A percentile compares a stretch with the other conserved stretches of the same genome.
Evolutionary conservation across 2,113 vertebrate genomes (phyloP).

Genomic region (Pterocles burchelli): DNA sequence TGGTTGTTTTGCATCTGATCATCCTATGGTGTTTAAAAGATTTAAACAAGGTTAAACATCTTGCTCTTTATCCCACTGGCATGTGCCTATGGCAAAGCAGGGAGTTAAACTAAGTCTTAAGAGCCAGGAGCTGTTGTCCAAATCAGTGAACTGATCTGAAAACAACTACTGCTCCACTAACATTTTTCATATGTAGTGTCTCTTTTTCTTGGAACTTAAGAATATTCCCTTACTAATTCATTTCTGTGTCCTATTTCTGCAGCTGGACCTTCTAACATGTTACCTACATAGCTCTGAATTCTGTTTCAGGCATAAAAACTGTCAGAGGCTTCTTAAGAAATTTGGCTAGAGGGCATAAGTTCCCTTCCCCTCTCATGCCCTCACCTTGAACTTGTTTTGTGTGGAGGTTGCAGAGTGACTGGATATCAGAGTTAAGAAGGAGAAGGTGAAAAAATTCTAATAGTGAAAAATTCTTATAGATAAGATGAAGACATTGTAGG

Average conservation of each 20-base stretch:
- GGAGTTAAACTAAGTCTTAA: not conserved
- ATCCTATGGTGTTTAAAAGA: not conserved
- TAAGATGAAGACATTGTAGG: not conserved
- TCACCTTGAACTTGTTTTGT: not conserved
- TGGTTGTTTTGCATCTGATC: not conserved
- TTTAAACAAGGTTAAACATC: not conserved
- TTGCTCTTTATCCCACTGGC: not conserved
- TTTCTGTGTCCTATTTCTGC: not conserved
- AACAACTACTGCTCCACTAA: not conserved
- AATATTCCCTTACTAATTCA: not conserved
- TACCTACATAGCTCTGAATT: not conserved
- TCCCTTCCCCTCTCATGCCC: not conserved
- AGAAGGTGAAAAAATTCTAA: not conserved
- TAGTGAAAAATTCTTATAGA: not conserved
- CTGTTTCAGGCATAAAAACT: not conserved
- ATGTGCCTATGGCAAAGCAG: not conserved
- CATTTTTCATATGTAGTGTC: not conserved
- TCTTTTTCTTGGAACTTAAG: not conserved
- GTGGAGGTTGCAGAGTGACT: not conserved
- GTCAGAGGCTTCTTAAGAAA: not conserved
- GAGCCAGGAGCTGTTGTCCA: not conserved
- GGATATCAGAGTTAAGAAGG: not conserved
- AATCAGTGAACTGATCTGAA: not conserved
- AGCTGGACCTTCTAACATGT: not conserved
- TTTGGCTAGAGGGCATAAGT: not conserved